Conservation (phyloP, 2,888 invertebrate species). For the Carcina quercana region DNA sequence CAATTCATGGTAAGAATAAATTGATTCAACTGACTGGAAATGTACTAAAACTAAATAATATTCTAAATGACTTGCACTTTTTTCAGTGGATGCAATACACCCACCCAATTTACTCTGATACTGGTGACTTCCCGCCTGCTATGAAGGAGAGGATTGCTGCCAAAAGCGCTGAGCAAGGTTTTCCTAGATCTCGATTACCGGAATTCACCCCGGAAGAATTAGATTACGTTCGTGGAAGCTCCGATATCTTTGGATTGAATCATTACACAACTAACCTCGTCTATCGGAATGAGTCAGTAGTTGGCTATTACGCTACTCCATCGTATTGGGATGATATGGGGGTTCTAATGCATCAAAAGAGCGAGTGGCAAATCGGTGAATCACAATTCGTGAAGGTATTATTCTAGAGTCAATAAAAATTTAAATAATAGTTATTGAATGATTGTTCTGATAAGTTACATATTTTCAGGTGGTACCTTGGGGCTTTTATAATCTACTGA, state of each 20-base stretch:
- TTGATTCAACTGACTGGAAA: background rate
- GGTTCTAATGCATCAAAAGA: conserved; percentile 11
- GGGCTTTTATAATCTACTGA: conserved; percentile 70
- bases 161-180: conserved; percentile 74
- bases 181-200: conserved; percentile 71
- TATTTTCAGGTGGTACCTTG: conserved; percentile 58
- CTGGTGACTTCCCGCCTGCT: conserved; percentile 76
- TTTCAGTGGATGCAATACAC: conserved; percentile 71
- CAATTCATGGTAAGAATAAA: conserved; percentile 57
- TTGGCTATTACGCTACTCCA: conserved; percentile 19
- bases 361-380: conserved; percentile 20
- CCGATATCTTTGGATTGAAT: conserved; percentile 83
- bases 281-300: conserved; percentile 34
- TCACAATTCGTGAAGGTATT: conserved; percentile 17
- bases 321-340: conserved; percentile 30
- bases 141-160: conserved; percentile 71
- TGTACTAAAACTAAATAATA: background rate
- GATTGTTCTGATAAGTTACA: too few species aligned
- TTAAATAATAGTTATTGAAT: too few species aligned
- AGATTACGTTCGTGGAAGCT: conserved; percentile 62
- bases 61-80: too few species aligned
- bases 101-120: conserved; percentile 74
- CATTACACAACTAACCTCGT: conserved; percentile 74
- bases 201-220: conserved; percentile 75
- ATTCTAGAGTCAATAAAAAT: background rate